These are phyloP conservation scores for Diorhabda elongata DNA, from an alignment of 1,140 invertebrate species.

Conservation along the genomic window DNA sequence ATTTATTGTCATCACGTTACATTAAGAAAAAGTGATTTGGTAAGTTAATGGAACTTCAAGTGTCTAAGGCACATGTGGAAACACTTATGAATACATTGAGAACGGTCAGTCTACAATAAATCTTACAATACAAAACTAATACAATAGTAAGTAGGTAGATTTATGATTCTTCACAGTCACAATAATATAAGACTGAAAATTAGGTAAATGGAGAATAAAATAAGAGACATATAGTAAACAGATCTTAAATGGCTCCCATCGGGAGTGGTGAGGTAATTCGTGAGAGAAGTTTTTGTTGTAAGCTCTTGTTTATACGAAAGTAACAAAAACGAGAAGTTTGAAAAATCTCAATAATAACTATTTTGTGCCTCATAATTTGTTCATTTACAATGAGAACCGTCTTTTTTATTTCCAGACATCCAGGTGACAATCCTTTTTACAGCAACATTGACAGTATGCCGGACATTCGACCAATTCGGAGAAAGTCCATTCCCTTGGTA, in stretches of 20 bases:
- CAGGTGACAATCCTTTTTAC: slow-evolving; percentile 97
- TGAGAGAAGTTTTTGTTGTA: not conserved
- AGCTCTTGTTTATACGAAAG: not conserved
- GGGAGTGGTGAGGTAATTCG: not conserved
- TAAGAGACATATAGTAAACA: no score
- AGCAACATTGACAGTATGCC: slow-evolving; percentile 99
- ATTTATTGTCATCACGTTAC: no score
- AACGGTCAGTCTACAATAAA: no score
- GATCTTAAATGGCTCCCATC: no score
- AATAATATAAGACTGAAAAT: not conserved
- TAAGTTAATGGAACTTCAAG: no score
- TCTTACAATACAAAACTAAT: no score
- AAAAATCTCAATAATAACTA: not conserved
- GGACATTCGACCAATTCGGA: slow-evolving; percentile 83
- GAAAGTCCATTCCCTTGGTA: slow-evolving; percentile 96
- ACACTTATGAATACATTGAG: no score
- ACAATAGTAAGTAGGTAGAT: no score
- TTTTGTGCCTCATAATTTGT: not conserved
- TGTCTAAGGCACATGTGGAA: no score
- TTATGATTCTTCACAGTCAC: no score
- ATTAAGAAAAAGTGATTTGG: no score
- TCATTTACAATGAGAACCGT: not conserved
- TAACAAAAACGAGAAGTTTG: not conserved
- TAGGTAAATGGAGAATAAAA: not conserved
- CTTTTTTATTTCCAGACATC: slow-evolving; percentile 61